phyloP scores from a whole-genome alignment of 2,797 vertebrate species.

The Lepilemur septentrionalis region DNA sequence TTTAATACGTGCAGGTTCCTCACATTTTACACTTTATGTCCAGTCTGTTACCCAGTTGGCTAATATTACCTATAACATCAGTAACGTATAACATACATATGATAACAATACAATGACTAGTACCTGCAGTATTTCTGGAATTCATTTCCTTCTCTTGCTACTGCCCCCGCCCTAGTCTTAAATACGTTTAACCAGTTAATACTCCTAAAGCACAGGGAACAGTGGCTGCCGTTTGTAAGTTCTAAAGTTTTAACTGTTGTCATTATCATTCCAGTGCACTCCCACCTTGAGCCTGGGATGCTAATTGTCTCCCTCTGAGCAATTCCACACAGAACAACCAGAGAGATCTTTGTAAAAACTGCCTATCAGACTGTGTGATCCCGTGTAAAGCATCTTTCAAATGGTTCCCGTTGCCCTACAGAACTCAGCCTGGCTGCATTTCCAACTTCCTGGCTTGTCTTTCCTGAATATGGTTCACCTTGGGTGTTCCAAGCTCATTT shows the following conservation, averaged over 20 bases:
- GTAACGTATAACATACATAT: neutral
- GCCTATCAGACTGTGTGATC: neutral
- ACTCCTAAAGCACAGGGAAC: neutral
- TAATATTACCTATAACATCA: neutral
- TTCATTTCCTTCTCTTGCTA: neutral
- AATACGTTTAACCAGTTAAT: neutral
- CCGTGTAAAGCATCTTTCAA: neutral
- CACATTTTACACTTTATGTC: neutral
- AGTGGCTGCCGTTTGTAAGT: neutral
- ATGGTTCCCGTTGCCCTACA: neutral
- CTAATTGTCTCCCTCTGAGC: neutral
- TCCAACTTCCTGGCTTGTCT: neutral
- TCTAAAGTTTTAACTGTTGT: neutral
- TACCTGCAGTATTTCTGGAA: neutral
- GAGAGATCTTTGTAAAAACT: neutral
- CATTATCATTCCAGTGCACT: neutral
- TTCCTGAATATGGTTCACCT: neutral
- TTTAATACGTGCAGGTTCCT: neutral
- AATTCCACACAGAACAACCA: neutral
- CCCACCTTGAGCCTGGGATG: neutral
- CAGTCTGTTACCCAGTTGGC: neutral
- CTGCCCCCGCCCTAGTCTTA: neutral
- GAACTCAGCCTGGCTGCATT: neutral
- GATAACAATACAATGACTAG: neutral
- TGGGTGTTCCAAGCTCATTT: neutral